Evolutionary conservation across 2,888 invertebrate genomes (phyloP), one percentile per base, ranked within the genome.

Genomic region (Epirrhoe tristata): DNA sequence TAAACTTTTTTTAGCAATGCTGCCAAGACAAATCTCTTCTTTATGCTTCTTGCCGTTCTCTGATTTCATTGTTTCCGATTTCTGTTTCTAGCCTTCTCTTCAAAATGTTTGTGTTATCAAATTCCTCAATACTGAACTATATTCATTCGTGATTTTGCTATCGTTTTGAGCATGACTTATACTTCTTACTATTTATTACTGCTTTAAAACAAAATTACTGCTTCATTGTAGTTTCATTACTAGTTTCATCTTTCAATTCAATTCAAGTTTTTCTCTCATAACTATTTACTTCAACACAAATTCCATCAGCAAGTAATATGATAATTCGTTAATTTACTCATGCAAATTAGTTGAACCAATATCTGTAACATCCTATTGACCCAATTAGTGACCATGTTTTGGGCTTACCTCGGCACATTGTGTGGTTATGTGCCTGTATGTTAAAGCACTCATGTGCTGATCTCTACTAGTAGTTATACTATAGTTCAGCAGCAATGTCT

Each of bases 241-340:
- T 24, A 36, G 36, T 36, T 3, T 43, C 3, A 12, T 12, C 12
- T 12, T 43, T 43, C 12, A 43, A 43, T 43, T 12, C 12, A 43
- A 39, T 39, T 39, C 12, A 43, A 4, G 39, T 43, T 43, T 3
- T 43, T 43, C 12, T 12, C 39, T 39, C 39, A 12, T 10, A 12
- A n/a, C 12, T 12, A 4, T 43, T 43, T 12, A 43, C 12, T 12
- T 10, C 12, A 43, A 43, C 39, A 43, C 10, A 36, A 8, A 43
- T 43, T 12, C 39, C 39, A 43, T 43, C 39, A 43, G 12, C 68
- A 64, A 64, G 64, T 64, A 68, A 68, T 58, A 68, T 68, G 64
- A 51, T 68, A 68, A 68, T 68, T 60, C 12, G 43, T 61, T 64
- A 64, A 64, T 68, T 64, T 64, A 58, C 58, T 61, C 34, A 58